Evolutionary conservation across 2,888 invertebrate genomes (phyloP), one percentile per base, ranked within the genome.

Genomic region (Parnassius apollo): DNA sequence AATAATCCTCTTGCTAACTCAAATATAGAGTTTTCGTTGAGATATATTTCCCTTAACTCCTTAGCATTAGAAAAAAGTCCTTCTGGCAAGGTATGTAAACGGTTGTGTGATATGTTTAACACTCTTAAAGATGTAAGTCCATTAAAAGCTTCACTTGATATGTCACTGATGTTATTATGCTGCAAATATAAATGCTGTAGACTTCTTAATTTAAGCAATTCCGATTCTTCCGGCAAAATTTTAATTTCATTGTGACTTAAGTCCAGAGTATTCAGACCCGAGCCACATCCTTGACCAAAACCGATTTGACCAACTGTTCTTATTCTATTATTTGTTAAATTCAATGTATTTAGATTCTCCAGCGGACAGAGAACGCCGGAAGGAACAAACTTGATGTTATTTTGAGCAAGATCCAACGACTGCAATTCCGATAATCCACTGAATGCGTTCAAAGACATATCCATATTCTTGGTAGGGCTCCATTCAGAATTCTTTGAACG

Each of bases 91-190:
- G 94, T 94, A 72, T 95, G 95, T 73, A 98, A 88, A 69, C 94
- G 94, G 85, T 98, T 98, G 82, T 96, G 95, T 71, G 97, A 96
- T 78, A 98, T 93, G 92, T 98, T 97, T 59, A 98, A 86, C 49
- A 96, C 94, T 73, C 96, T 94, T 81, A 98, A 91, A 55, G 95
- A 95, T 49, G 94, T 94, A 58, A 98, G 92, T 52, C 96, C 96
- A 66, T 95, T 94, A 70, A 98, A 93, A 18, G 97, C 95, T 79
- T 96, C 95, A 73, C 95, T 94, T 66, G 95, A 95, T 75, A 98
- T 93, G 75, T 96, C 95, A 61, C 94, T 94, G 69, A 98, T 95
- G 78, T 96, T 95, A 82, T 98, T 98, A 81, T 96, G 94, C 83
- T 97, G 95, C 73, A 98, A 84, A 75, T 95, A 94, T 49, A 98